Conservation (phyloP, 2,888 invertebrate species). For the Hydroisotoma schaefferi region DNA sequence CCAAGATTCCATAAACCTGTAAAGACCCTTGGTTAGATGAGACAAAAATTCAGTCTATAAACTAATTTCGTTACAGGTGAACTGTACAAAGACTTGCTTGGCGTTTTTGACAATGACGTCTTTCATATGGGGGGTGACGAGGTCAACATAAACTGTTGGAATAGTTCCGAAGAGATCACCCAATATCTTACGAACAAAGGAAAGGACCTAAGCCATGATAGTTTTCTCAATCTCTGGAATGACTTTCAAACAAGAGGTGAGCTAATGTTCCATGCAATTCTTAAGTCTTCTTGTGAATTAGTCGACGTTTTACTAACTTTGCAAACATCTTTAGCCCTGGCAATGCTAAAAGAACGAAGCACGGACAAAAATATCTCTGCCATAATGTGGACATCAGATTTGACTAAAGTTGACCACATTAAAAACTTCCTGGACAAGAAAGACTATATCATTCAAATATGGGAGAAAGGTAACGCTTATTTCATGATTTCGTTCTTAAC, state of each 20-base stretch:
- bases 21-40: not conserved
- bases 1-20: no score
- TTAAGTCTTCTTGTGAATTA: not conserved
- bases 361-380: constrained; percentile 60
- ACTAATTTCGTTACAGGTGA: constrained; percentile 51
- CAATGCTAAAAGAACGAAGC: constrained; percentile 60
- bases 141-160: constrained; percentile 48
- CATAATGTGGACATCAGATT: constrained; percentile 73
- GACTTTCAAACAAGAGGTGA: constrained; percentile 48
- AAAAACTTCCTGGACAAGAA: constrained; percentile 65
- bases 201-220: constrained; percentile 50
- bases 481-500: not conserved
- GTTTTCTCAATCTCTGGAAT: constrained; percentile 52
- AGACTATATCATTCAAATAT: constrained; percentile 73
- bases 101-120: constrained; percentile 57
- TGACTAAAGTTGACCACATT: constrained; percentile 66
- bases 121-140: constrained; percentile 51
- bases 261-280: not conserved
- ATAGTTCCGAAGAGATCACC: constrained; percentile 38
- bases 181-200: constrained; percentile 41
- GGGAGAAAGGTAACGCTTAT: constrained; percentile 59
- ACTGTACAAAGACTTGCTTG: constrained; percentile 71
- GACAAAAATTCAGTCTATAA: not conserved
- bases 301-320: not conserved
- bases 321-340: constrained; percentile 52